Evolutionary conservation across 2,797 vertebrate genomes (phyloP), one percentile per base, ranked within the genome.

Genomic region (Sylvilagus floridanus): DNA sequence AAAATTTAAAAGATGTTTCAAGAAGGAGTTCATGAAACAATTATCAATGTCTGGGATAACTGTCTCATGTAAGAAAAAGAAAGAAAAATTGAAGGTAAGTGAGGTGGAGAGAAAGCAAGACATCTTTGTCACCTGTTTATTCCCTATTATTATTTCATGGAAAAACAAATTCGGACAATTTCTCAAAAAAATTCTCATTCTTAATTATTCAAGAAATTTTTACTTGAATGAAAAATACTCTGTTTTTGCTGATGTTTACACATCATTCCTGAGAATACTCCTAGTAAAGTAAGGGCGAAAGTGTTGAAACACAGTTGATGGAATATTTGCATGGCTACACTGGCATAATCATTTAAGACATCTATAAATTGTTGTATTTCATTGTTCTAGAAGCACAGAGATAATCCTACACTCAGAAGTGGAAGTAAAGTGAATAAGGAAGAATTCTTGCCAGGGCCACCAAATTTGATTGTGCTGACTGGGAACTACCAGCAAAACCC

Each of bases 1-100:
- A 76, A 96, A 90, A 89, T 84, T 79, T 92, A 66, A 77, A 84
- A 47, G 69, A 88, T 71, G 52, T 84, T 92, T 96, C 90, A 84
- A 73, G 79, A 91, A 93, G 11, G 8, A 5, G 7, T 72, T n/a
- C 65, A 22, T 76, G 73, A 21, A 86, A 88, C 12, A 28, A 35
- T 88, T 76, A 47, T 42, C 17, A 71, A 19, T 60, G 30, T 84
- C 35, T 69, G 32, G 57, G 93, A 87, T 82, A 92, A 73, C 47
- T 84, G 42, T 50, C 30, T 91, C 42, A 52, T 78, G 81, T 60
- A 52, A 92, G 63, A 65, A 32, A 73, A 62, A 71, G 17, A 10
- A 65, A 75, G 86, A 26, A 75, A 88, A 93, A 21, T 28, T 52
- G 50, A 54, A 65, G 0, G 3, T 11, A 72, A 90, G n/a, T 24